Evolutionary conservation across 2,797 vertebrate genomes (phyloP), one percentile per base, ranked within the genome.

Genomic region (Sitta carolinensis): DNA sequence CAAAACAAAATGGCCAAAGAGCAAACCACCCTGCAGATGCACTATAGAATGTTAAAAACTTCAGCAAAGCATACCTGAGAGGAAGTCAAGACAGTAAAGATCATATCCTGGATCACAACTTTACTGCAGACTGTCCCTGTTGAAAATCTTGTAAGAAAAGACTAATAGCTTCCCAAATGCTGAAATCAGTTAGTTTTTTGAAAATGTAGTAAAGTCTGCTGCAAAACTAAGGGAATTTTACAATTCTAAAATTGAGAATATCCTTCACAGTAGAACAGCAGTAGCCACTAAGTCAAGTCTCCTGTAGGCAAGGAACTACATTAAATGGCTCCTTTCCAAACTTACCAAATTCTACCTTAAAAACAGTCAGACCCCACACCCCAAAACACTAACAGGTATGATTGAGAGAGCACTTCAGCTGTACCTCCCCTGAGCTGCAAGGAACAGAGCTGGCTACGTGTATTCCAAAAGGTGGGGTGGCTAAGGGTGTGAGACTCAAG

Each of bases 1-100:
- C 0, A 4, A 1, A n/a, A 16, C 17, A 47, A 32, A 26, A 2
- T 0, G 7, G 7, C 8, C 23, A 59, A 22, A 47, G 23, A 66
- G 45, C 19, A 86, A 58, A 42, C 7, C 15, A 61, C 11, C 7
- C 19, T 84, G 42, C 12, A 82, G 23, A 87, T 26, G 25, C 10
- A 7, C 11, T 78, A 29, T 1, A 59, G 38, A 77, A 73, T 10
- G 57, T 20, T 40, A 70, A 73, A 55, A 43, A 57, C 32, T 80
- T 74, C 61, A 80, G 36, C 43, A 80, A 85, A 85, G 29, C 2
- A 2, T 43, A 62, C 62, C 1, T 80, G 57, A 75, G 54, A 67
- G 8, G 13, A 32, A 78, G 57, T 47, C 26, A 64, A 72, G 32
- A 72, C 4, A 9, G 12, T 67, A 54, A 86, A n/a, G 19, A 50